Evolutionary conservation across 1,140 invertebrate species (phyloP).

Genomic region (Reticulitermes speratus): DNA sequence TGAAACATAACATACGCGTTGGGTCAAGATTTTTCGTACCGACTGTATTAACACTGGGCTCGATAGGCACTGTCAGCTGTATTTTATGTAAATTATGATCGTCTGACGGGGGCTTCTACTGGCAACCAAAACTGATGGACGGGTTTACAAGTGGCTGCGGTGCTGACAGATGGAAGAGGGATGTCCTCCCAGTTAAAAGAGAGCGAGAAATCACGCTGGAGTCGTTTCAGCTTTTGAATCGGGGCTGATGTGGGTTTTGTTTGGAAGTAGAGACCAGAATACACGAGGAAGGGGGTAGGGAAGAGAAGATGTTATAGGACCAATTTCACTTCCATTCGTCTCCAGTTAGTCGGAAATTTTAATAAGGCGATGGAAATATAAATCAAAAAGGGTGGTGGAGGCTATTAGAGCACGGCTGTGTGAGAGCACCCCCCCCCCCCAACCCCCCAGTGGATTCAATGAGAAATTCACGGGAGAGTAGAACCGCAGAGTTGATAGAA

Average conservation of each 20-base stretch:
- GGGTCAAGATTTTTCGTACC: too few species aligned
- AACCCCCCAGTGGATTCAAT: too few species aligned
- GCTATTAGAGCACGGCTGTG: slow-evolving; percentile 4
- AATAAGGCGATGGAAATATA: slow-evolving; percentile 45
- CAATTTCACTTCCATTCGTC: slow-evolving; percentile 49
- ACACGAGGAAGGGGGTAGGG: not conserved
- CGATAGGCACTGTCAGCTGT: too few species aligned
- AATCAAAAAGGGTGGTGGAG: not conserved
- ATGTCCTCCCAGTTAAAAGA: not conserved
- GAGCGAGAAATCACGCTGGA: not conserved
- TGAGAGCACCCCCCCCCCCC: not conserved
- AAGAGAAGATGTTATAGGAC: slow-evolving; percentile 22
- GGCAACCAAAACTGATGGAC: not conserved
- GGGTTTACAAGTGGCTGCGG: slow-evolving; percentile 24
- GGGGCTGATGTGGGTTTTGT: slow-evolving; percentile 14
- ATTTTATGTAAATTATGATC: not conserved
- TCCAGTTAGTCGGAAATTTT: slow-evolving; percentile 51
- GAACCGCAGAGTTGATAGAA: too few species aligned
- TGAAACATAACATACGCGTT: too few species aligned
- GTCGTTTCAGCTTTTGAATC: slow-evolving; percentile 3
- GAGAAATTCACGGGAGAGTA: too few species aligned
- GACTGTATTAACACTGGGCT: too few species aligned
- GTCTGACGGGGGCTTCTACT: not conserved
- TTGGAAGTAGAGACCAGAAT: not conserved
- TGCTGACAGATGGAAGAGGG: slow-evolving; percentile 6